phyloP scores from a whole-genome alignment of 2,888 invertebrate genomes.

The Polymixis lichenea region DNA sequence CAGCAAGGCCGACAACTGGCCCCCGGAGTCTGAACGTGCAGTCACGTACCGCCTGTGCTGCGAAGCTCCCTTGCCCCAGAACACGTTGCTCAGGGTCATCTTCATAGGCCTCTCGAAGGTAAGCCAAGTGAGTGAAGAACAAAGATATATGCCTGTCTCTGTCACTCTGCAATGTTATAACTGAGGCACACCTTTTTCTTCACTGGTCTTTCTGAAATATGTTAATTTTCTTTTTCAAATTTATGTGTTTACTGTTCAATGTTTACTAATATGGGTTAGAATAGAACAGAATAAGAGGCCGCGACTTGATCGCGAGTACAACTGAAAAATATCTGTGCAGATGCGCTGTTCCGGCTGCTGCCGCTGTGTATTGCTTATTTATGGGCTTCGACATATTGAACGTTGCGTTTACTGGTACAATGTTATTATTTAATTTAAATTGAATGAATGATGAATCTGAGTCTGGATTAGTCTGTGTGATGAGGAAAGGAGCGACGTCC shows the following conservation, averaged over 20 bases:
- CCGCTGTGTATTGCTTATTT: too few species aligned
- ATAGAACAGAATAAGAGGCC: too few species aligned
- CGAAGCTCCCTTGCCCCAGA: constrained; percentile 97
- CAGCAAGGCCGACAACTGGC: constrained; percentile 96
- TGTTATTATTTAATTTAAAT: too few species aligned
- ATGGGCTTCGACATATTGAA: too few species aligned
- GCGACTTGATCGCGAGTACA: too few species aligned
- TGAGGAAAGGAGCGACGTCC: too few species aligned
- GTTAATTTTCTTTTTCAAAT: not conserved
- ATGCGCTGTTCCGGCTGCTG: too few species aligned
- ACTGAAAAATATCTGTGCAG: too few species aligned
- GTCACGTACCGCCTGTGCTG: constrained; percentile 94
- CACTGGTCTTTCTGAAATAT: not conserved
- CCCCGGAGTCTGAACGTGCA: constrained; percentile 96
- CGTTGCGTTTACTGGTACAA: too few species aligned
- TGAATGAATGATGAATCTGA: too few species aligned
- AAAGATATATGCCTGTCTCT: constrained; percentile 32
- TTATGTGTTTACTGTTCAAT: constrained; percentile 2
- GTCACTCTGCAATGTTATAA: constrained; percentile 21
- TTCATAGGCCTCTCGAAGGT: constrained; percentile 95
- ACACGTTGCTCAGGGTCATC: constrained; percentile 95
- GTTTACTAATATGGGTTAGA: not conserved
- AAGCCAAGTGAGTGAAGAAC: constrained; percentile 42
- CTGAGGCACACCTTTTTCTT: constrained; percentile 37
- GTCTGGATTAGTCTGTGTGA: too few species aligned